Percentiles rank a stretch among this genome's conserved stretches.
phyloP scores from a whole-genome alignment of 2,888 invertebrate genomes.

The Anorthoa munda region DNA sequence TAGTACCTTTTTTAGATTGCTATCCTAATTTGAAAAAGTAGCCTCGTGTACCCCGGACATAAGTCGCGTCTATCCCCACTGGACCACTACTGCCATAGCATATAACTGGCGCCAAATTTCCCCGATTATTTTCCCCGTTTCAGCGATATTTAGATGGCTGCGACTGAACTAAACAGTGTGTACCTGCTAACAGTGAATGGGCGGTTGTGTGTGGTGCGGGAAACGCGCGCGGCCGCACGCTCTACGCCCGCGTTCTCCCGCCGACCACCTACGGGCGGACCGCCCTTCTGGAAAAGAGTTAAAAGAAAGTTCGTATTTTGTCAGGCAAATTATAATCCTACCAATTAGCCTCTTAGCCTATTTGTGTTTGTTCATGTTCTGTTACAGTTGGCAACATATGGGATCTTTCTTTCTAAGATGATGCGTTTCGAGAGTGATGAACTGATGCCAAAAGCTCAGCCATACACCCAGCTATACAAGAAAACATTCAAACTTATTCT shows the following conservation, averaged over 20 bases:
- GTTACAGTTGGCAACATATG: no score
- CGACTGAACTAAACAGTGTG: slow-evolving; percentile 40
- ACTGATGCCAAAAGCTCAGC: no score
- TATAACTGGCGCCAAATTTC: background rate
- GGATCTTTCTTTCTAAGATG: no score
- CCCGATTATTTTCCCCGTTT: background rate
- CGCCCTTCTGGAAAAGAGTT: slow-evolving; percentile 82
- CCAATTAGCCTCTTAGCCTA: background rate
- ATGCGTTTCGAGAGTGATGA: no score
- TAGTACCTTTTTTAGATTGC: no score
- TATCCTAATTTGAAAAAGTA: no score
- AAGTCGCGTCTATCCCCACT: no score
- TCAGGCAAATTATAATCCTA: background rate
- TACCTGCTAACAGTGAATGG: slow-evolving; percentile 92
- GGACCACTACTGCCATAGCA: no score
- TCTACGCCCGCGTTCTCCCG: slow-evolving; percentile 89
- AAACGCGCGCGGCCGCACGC: slow-evolving; percentile 88
- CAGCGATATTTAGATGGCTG: background rate
- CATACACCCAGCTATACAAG: no score
- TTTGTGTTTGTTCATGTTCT: no score
- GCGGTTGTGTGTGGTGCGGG: slow-evolving; percentile 90
- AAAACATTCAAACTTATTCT: no score
- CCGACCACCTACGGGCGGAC: slow-evolving; percentile 89
- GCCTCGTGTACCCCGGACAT: no score
- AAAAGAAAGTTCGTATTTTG: background rate